Evolutionary conservation across 2,113 vertebrate species (phyloP).

Genomic region (zebrafish (Danio rerio)): DNA sequence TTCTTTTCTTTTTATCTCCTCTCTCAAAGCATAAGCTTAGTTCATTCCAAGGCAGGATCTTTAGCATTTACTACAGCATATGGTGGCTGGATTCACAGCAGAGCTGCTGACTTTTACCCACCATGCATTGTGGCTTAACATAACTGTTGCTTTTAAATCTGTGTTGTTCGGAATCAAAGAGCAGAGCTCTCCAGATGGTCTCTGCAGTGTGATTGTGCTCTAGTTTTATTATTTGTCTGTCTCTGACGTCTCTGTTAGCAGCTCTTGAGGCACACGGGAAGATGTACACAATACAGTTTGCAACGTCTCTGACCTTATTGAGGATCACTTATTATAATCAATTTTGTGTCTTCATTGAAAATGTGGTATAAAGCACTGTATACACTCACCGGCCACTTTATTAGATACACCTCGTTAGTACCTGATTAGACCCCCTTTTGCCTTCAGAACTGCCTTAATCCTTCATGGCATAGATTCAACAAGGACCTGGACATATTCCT

Average conservation of each 20-base stretch:
- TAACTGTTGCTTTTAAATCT: slow-evolving; percentile 40
- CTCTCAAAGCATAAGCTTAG: not conserved
- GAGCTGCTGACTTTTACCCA: slow-evolving; percentile 25
- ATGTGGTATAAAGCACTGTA: not conserved
- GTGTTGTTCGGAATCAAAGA: not conserved
- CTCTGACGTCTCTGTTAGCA: not conserved
- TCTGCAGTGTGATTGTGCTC: not conserved
- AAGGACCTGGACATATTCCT: too few relatives aligned
- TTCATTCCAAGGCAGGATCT: not conserved
- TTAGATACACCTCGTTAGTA: too few relatives aligned
- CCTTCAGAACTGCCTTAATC: too few relatives aligned
- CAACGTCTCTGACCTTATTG: not conserved
- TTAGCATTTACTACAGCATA: slow-evolving; percentile 31
- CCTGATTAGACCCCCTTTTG: too few relatives aligned
- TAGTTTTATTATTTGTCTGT: slow-evolving; percentile 5
- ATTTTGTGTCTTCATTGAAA: not conserved
- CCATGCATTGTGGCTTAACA: slow-evolving; percentile 25
- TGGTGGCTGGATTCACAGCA: slow-evolving; percentile 37
- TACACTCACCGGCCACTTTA: too few relatives aligned
- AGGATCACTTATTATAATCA: not conserved
- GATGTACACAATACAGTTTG: not conserved
- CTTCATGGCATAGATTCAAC: too few relatives aligned
- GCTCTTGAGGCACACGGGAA: not conserved
- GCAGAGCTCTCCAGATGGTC: slow-evolving; percentile 20
- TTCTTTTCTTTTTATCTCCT: slow-evolving; percentile 17